A percentile compares a stretch with the other conserved stretches of the same genome.
Conservation (phyloP, 2,888 invertebrate genomes). For the Cerastis rubricosa region DNA sequence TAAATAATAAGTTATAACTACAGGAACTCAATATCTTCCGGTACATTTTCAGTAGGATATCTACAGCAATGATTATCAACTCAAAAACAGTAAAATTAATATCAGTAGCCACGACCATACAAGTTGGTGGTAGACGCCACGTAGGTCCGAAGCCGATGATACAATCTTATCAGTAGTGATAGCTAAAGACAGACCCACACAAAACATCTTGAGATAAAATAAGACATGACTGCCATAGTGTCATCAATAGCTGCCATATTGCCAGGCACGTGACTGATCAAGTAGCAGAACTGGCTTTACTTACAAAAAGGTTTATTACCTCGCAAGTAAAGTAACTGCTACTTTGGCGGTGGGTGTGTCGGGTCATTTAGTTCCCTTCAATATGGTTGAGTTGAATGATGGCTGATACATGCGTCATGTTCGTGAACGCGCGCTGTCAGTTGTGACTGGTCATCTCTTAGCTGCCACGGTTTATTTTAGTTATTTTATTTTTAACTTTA, state of each 20-base stretch:
- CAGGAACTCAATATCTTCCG: not conserved
- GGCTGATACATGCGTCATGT: too few species aligned
- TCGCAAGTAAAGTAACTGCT: too few species aligned
- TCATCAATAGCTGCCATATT: conserved; percentile 15
- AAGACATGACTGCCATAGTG: not conserved
- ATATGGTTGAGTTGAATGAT: too few species aligned
- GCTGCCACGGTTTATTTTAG: too few species aligned
- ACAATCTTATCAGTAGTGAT: conserved; percentile 28
- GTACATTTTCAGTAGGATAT: not conserved
- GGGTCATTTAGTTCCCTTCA: too few species aligned
- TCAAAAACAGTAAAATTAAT: conserved; percentile 24
- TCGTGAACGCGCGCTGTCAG: too few species aligned
- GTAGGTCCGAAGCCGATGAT: not conserved
- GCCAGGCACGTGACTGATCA: conserved; percentile 9
- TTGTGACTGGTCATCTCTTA: too few species aligned
- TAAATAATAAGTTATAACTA: not conserved
- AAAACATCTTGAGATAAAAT: conserved; percentile 23
- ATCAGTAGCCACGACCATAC: not conserved
- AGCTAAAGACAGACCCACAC: not conserved
- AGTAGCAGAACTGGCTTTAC: not conserved
- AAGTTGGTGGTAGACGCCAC: not conserved
- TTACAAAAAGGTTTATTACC: not conserved
- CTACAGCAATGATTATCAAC: not conserved
- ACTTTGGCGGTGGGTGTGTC: too few species aligned
- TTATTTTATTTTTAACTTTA: too few species aligned